Base-by-base conservation (phyloP, 1,140 invertebrate genomes). In the Drosophila funebris region DNA sequence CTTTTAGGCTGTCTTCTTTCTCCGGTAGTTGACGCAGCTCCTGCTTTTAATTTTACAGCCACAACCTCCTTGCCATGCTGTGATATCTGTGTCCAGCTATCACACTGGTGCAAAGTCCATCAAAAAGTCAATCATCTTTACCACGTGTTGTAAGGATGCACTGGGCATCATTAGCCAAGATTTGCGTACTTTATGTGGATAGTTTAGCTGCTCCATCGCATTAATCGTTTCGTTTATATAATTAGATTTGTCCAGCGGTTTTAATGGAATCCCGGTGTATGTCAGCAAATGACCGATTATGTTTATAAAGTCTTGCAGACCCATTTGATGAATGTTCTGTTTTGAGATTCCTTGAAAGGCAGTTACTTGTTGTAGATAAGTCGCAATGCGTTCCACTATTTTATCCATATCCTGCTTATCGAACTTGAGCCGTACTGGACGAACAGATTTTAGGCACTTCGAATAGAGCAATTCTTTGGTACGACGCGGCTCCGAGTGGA, bases 91-190 rank as follows among this genome's bases (percentile, higher is more conserved):
- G n/a, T n/a, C 33, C 7, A 16, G 22, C 13, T 18, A 18, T 36
- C 13, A 4, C 1, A 13, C 0, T 7, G 63, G n/a, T 18, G 24
- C 31, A 27, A 73, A 56, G 29, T 84, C 76, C n/a, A 76, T 16
- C 5, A 79, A 33, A 56, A 84, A 84, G 29, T 69, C 31, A 11
- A 84, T 22, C n/a, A 84, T 22, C 14, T 58, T 48, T 3, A 79
- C 8, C 6, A 69, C 36, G 24, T 68, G 31, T 8, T n/a, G 27
- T 1, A 67, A 4, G 8, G 69, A 43, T 46, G 52, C 18, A 31
- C 53, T 62, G 9, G 80, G 80, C 50, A 50, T 33, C 13, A 31
- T 9, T 4, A 83, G 33, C 36, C 48, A 64, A 13, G 54, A 68
- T 54, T 24, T 52, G 20, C 43, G 69, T 4, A 83, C 24, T 14